These are phyloP conservation scores for Psilopsiagon aurifrons DNA, from an alignment of 2,113 vertebrate species.

Conservation along the genomic window DNA sequence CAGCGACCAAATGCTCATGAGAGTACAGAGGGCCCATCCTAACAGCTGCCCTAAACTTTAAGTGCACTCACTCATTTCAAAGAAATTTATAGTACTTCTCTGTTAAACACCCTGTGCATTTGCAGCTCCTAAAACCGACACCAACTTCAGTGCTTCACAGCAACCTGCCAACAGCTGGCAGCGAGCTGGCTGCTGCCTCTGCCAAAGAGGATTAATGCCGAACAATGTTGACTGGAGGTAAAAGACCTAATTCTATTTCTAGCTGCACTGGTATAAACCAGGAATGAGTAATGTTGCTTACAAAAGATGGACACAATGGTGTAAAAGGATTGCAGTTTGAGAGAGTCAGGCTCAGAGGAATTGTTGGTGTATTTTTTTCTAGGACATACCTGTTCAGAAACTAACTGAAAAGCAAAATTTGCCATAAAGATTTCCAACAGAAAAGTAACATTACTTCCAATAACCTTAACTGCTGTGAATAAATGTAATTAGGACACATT, in stretches of 20 bases:
- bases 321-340: background rate
- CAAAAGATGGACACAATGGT: background rate
- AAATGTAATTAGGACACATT: background rate
- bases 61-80: background rate
- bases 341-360: background rate
- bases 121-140: background rate
- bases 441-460: background rate
- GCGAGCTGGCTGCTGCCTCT: background rate
- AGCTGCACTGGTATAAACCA: background rate
- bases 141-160: background rate
- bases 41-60: background rate
- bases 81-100: background rate
- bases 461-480: background rate
- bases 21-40: background rate
- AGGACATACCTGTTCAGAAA: background rate
- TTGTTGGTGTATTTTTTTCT: background rate
- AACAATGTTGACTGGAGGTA: slow-evolving; percentile 13
- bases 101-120: background rate
- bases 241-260: slow-evolving; percentile 17
- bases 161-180: slow-evolving; percentile 5
- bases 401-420: background rate
- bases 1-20: background rate
- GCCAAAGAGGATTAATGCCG: background rate
- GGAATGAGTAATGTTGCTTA: background rate
- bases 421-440: background rate